A percentile compares a stretch with the other conserved stretches of the same genome.
These are phyloP conservation scores for Trachythela sp. DNA, from an alignment of 64 coral and sea anemone species.

Conservation along the genomic window DNA sequence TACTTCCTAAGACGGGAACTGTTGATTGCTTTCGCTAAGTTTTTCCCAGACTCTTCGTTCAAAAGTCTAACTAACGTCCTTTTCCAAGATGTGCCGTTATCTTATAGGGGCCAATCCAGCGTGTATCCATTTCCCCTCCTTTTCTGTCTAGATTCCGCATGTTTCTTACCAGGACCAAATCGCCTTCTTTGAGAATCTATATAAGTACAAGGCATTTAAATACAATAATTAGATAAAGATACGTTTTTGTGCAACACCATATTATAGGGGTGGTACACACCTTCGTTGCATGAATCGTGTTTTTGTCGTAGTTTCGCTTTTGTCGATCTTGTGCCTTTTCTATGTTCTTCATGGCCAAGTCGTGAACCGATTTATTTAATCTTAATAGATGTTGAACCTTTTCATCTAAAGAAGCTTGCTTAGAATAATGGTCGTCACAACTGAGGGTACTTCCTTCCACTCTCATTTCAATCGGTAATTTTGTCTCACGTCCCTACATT, in stretches of 20 bases:
- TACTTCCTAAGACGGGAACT: too few relatives aligned
- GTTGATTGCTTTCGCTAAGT: too few relatives aligned
- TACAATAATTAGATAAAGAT: too few relatives aligned
- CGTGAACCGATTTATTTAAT: background rate
- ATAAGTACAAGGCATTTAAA: too few relatives aligned
- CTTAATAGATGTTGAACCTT: background rate
- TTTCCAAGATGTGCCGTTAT: constrained; percentile 26
- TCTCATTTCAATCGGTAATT: constrained; percentile 5
- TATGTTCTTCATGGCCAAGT: background rate
- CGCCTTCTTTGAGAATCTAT: constrained; percentile 17
- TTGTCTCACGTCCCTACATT: constrained; percentile 18
- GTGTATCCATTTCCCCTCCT: constrained; percentile 26
- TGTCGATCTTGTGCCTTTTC: background rate
- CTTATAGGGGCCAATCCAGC: constrained; percentile 26
- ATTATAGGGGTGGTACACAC: background rate
- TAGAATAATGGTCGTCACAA: background rate
- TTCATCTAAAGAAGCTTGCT: background rate
- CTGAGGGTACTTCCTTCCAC: background rate
- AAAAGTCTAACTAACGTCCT: too few relatives aligned
- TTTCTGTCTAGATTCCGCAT: constrained; percentile 18
- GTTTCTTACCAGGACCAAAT: constrained; percentile 29
- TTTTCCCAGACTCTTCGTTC: too few relatives aligned
- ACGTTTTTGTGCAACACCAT: background rate
- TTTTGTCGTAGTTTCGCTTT: constrained; percentile 28
- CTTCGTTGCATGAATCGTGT: background rate